Conservation (phyloP, 2,113 vertebrate genomes). For the Melanotaenia duboulayi region DNA sequence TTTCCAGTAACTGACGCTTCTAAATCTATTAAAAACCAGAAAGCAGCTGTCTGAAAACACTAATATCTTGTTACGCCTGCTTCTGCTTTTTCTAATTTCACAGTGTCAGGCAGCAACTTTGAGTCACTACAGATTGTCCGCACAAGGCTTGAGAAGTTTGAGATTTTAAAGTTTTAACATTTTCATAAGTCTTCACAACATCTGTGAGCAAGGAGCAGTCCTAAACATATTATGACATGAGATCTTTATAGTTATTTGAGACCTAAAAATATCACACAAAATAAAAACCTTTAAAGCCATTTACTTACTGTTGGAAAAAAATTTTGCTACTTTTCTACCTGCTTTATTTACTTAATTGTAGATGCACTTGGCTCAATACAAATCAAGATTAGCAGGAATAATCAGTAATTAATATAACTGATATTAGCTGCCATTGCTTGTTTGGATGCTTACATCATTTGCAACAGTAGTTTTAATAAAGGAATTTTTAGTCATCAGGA, state of each 20-base stretch:
- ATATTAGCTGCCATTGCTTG: neutral
- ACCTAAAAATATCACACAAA: too few relatives aligned
- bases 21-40: too few relatives aligned
- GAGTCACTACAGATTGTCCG: neutral
- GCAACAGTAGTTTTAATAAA: neutral
- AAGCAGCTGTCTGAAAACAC: neutral
- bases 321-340: neutral
- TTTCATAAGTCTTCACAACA: neutral
- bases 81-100: neutral
- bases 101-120: neutral
- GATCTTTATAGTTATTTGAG: too few relatives aligned
- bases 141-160: neutral
- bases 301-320: neutral
- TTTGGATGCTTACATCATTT: too few relatives aligned
- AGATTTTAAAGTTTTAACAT: slow-evolving; percentile 1
- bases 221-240: neutral
- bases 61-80: neutral
- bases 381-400: neutral
- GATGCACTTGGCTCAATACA: too few relatives aligned
- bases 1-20: neutral
- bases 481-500: too few relatives aligned
- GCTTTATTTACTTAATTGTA: neutral
- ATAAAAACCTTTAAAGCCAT: too few relatives aligned
- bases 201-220: neutral
- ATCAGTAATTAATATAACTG: neutral